These are phyloP conservation scores for Rhagonycha fulva DNA, from an alignment of 2,888 invertebrate genomes.

Conservation along the genomic window DNA sequence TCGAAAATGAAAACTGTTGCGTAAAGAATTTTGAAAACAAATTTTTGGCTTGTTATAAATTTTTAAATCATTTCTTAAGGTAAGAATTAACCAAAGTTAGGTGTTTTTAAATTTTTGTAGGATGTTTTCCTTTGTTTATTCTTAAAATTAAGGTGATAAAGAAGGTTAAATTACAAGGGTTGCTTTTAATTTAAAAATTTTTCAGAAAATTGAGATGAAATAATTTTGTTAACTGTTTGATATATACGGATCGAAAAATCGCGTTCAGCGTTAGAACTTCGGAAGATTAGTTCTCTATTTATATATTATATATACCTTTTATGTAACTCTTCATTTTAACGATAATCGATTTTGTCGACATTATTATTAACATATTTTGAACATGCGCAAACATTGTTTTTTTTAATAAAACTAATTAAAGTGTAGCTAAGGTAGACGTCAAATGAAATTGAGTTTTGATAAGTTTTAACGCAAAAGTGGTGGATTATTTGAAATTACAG, in stretches of 20 bases:
- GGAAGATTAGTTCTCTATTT: background rate
- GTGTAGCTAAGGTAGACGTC: background rate
- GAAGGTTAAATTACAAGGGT: background rate
- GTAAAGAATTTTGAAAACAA: conserved; percentile 1
- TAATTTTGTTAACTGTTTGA: background rate
- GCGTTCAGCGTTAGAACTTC: background rate
- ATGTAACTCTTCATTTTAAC: conserved; percentile 8
- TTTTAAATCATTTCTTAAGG: background rate
- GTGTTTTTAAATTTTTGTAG: background rate
- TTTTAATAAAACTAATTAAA: background rate
- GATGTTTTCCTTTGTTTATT: background rate
- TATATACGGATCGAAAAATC: background rate
- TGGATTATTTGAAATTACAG: background rate
- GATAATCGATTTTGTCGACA: conserved; percentile 23
- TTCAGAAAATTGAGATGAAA: background rate
- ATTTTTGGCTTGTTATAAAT: background rate
- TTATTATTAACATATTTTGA: conserved; percentile 21
- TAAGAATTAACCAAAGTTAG: background rate
- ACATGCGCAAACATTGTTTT: conserved; percentile 22
- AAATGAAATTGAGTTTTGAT: background rate
- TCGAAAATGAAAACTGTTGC: conserved; percentile 12
- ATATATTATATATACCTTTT: conserved; percentile 1
- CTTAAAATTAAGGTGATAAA: background rate
- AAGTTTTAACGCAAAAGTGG: background rate
- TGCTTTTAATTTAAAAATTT: background rate